Base-by-base conservation (phyloP, 2,888 invertebrate species). In the Habroteleia sp. region DNA sequence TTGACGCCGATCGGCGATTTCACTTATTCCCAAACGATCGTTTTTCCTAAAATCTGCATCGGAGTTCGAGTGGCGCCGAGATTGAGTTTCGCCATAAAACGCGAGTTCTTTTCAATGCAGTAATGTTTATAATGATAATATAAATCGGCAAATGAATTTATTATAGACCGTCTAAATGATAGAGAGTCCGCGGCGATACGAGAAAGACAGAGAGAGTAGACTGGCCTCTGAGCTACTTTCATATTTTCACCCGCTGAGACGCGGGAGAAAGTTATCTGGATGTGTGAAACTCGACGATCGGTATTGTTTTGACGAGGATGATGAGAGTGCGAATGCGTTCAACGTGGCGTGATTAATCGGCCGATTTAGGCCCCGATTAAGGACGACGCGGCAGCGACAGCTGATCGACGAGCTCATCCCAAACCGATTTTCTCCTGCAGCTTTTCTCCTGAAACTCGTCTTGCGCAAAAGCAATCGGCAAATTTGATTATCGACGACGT, bases 201-300 rank as follows among this genome's bases (percentile, higher is more conserved):
- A 56, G 52, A 71, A 58, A 76, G 77, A 79, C 76, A 56, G 77
- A 81, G 79, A 81, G 83, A 80, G 81, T 77, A 76, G 80, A 81
- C 80, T 76, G 79, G 79, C 71, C 77, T 68, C 71, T 79, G 84
- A 85, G 87, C 86, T 85, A 87, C 88, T 88, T 88, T 87, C 87
- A 88, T 88, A 88, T 88, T 88, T 88, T 88, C 88, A 87, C 88
- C 82, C 83, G 83, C 72, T 76, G 79, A 76, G 81, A 81, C 79
- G 72, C 78, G 80, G 78, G 88, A 87, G 88, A 88, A 88, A 88
- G 88, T 88, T 80, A 77, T 78, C 80, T 78, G 83, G 82, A 85
- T 83, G 84, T 81, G 80, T 86, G 85, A 84, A 86, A 87, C 83
- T 80, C 80, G 75, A 80, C 79, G 82, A 79, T 71, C 78, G 68